Evolutionary conservation across 2,113 vertebrate species (phyloP), one percentile per base, ranked within the genome.

Genomic region (Eulemur macaco): DNA sequence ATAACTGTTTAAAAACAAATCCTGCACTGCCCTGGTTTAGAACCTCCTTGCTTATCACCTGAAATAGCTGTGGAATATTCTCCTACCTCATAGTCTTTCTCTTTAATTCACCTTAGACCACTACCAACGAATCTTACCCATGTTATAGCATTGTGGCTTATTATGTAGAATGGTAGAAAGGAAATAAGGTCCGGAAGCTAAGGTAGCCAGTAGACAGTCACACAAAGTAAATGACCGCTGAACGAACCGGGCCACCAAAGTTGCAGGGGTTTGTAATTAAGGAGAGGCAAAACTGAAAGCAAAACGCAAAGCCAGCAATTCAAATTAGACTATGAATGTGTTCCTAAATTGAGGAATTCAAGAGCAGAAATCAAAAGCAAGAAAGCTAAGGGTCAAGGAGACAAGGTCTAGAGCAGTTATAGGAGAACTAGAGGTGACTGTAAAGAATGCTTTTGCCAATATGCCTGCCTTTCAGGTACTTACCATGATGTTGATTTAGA

Each of bases 331-430:
- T 50, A 14, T 50, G 14, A 66, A 39, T 39, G 15, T 74, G 1
- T 58, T 64, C 60, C 23, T 88, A 37, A 74, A 52, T 86, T 84
- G 29, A 85, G 63, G 34, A 84, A 50, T 54, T 54, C 54, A 78
- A 42, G 50, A 96, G n/a, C 50, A 97, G 39, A 68, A 82, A 83
- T 82, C n/a, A 82, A 89, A 73, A 76, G 25, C 80, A 84, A 92
- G 60, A 86, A 73, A 6, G 11, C 21, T 50, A 5, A 68, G 17
- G 27, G 71, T 17, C 54, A 74, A 68, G 20, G 8, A 89, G 52
- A 69, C 39, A 78, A 34, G 60, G 17, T 50, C 39, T 8, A 58
- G 18, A 47, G 20, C 37, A 60, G 64, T 37, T 45, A 45, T 3
- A 54, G 25, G n/a, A 42, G 47, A 71, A 25, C 8, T 6, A 9